Conservation (phyloP, 2,888 invertebrate genomes). For the Yponomeuta evonymella region DNA sequence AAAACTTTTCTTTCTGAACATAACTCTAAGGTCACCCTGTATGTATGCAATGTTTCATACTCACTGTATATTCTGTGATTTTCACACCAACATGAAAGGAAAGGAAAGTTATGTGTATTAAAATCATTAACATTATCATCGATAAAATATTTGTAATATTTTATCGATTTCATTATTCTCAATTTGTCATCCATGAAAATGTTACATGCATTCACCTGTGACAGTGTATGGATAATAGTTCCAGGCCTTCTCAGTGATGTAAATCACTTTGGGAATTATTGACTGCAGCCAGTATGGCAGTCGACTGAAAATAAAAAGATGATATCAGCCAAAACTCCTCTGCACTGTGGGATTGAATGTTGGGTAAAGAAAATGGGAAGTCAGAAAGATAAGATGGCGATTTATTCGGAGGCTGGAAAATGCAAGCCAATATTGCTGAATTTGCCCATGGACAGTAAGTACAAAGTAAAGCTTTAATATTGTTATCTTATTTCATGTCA, state of each 20-base stretch:
- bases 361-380: no score
- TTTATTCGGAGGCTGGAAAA: no score
- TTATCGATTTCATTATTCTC: no score
- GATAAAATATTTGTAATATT: no score
- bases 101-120: slow-evolving; percentile 15
- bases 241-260: slow-evolving; percentile 96
- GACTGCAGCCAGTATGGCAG: slow-evolving; percentile 93
- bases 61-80: slow-evolving; percentile 83
- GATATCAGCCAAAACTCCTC: no score
- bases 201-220: slow-evolving; percentile 76
- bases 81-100: slow-evolving; percentile 43
- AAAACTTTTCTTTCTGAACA: slow-evolving; percentile 2
- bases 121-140: no score
- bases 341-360: no score
- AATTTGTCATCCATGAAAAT: not conserved
- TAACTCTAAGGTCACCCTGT: not conserved
- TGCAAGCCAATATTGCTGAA: no score
- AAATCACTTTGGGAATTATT: slow-evolving; percentile 91
- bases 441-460: no score
- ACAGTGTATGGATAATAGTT: slow-evolving; percentile 95
- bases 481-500: no score
- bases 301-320: slow-evolving; percentile 77
- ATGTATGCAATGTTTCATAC: slow-evolving; percentile 38
- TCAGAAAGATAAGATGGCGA: no score
- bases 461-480: no score